phyloP scores from a whole-genome alignment of 2,797 vertebrate species.

The Lindbergichthys nudifrons region DNA sequence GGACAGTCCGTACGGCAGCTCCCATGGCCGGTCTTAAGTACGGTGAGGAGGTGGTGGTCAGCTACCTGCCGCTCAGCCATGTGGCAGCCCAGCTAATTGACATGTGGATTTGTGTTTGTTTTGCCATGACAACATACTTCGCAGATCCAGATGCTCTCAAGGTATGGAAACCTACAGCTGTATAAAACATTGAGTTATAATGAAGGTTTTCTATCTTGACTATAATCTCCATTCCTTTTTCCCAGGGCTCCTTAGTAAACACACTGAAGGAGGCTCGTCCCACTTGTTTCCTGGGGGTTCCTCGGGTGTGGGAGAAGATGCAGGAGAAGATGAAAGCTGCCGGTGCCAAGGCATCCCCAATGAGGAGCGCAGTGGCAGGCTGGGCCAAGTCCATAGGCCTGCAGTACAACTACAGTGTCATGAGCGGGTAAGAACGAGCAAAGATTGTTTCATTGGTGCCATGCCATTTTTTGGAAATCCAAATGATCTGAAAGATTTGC shows the following conservation, averaged over 20 bases:
- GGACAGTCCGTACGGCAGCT: constrained; percentile 71
- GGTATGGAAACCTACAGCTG: constrained; percentile 60
- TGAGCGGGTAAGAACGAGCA: constrained; percentile 79
- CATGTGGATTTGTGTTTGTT: constrained; percentile 81
- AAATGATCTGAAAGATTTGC: too few species aligned
- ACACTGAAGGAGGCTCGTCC: constrained; percentile 85
- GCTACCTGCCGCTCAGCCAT: constrained; percentile 87
- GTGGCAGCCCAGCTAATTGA: constrained; percentile 87
- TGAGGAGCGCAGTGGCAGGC: constrained; percentile 75
- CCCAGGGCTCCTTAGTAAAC: constrained; percentile 81
- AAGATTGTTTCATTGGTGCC: background rate
- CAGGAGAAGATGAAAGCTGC: constrained; percentile 83
- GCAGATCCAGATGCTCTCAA: constrained; percentile 86
- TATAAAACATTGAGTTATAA: too few species aligned
- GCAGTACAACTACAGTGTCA: constrained; percentile 82
- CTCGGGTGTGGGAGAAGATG: constrained; percentile 90
- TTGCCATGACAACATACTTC: constrained; percentile 78
- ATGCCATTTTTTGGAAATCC: too few species aligned
- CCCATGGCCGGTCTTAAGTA: background rate
- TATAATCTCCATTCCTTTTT: background rate
- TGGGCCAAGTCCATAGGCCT: constrained; percentile 86
- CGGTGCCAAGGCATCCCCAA: constrained; percentile 75
- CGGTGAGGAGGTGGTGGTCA: constrained; percentile 75
- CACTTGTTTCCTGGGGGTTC: constrained; percentile 85
- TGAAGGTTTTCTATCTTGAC: background rate